Evolutionary conservation across 1,140 invertebrate species (phyloP).

Genomic region (Hermetia illucens): DNA sequence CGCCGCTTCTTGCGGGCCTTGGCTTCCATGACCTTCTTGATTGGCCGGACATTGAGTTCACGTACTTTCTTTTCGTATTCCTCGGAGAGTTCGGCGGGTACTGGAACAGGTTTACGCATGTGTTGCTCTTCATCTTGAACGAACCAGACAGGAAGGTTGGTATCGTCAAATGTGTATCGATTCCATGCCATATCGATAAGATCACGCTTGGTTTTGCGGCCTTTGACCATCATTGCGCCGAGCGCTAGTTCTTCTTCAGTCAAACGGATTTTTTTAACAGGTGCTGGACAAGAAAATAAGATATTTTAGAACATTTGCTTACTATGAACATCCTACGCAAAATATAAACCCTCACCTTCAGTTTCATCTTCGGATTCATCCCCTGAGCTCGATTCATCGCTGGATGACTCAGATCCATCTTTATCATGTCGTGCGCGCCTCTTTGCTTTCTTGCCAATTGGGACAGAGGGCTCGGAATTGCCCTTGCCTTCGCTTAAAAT

Average conservation of each 20-base stretch:
- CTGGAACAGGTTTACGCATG: constrained; percentile 60
- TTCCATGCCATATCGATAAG: constrained; percentile 83
- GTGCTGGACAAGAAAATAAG: constrained; percentile 11
- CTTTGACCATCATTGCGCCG: constrained; percentile 69
- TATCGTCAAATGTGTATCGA: constrained; percentile 76
- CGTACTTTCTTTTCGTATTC: constrained; percentile 63
- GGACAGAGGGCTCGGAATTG: constrained; percentile 2
- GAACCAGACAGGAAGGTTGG: constrained; percentile 93
- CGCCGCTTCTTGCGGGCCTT: constrained; percentile 94
- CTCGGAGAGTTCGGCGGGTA: constrained; percentile 59
- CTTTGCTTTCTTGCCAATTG: constrained; percentile 24
- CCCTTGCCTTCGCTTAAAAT: constrained; percentile 19
- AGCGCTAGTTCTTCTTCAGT: constrained; percentile 75
- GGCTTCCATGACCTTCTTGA: constrained; percentile 97
- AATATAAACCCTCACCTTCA: no score
- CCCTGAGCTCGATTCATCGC: constrained; percentile 28
- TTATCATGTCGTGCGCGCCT: constrained; percentile 20
- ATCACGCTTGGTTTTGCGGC: constrained; percentile 73
- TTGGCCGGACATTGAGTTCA: constrained; percentile 85
- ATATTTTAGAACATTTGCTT: no score
- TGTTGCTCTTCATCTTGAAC: constrained; percentile 85
- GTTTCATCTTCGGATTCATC: constrained; percentile 14
- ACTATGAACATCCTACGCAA: no score
- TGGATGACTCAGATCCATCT: constrained; percentile 18
- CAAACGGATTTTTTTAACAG: constrained; percentile 55